Percentiles rank a stretch among this genome's conserved stretches.
Evolutionary conservation across 2,888 invertebrate species (phyloP).

Genomic region (Lasius fuliginosus): DNA sequence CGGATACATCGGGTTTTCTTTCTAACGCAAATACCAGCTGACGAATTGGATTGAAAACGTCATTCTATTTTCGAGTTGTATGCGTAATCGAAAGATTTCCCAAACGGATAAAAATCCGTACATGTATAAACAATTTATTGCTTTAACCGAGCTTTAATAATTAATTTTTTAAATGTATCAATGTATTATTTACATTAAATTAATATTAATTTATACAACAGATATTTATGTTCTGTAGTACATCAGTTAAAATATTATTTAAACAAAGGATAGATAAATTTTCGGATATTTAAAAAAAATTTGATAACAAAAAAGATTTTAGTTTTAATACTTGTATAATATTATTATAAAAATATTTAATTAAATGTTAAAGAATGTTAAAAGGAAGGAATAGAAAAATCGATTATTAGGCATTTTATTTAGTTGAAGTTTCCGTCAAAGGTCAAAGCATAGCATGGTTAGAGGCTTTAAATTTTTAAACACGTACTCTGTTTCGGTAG

Average conservation of each 20-base stretch:
- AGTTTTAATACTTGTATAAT: neutral
- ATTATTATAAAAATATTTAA: neutral
- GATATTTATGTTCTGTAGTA: neutral
- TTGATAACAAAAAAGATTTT: neutral
- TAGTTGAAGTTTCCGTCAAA: slow-evolving; percentile 42
- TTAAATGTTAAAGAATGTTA: neutral
- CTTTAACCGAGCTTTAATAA: neutral
- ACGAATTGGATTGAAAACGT: neutral
- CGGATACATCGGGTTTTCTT: neutral
- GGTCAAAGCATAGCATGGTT: slow-evolving; percentile 10
- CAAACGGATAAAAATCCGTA: neutral
- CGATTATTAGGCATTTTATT: neutral
- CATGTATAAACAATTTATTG: neutral
- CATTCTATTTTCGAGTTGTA: neutral
- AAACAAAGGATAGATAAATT: neutral
- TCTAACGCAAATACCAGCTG: neutral
- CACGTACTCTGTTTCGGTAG: neutral
- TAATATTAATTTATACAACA: neutral
- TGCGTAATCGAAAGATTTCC: neutral
- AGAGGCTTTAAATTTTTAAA: slow-evolving; percentile 41
- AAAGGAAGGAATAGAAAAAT: slow-evolving; percentile 1
- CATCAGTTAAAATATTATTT: neutral
- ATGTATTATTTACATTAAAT: neutral
- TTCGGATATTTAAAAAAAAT: neutral
- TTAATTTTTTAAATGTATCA: neutral